Evolutionary conservation across 2,888 invertebrate species (phyloP).

Genomic region (Sympetrum striolatum): DNA sequence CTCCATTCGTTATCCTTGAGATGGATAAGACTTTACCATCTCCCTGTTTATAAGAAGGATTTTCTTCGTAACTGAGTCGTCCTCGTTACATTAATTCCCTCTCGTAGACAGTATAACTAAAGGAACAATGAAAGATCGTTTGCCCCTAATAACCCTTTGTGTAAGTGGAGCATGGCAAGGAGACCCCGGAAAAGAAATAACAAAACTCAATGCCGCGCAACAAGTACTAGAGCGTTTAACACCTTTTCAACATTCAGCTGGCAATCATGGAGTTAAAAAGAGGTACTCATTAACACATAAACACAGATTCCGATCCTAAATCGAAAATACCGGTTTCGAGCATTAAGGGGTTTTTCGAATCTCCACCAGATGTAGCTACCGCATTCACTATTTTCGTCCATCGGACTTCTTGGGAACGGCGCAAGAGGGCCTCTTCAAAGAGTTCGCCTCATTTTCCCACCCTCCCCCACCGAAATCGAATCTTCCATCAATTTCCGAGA

Average conservation of each 20-base stretch:
- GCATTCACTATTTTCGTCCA: background rate
- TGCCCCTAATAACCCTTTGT: background rate
- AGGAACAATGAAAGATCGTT: no score
- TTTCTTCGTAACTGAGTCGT: no score
- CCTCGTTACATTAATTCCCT: no score
- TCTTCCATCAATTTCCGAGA: background rate
- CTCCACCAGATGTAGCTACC: background rate
- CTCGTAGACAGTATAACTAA: no score
- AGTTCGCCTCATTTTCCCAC: background rate
- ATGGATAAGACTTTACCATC: no score
- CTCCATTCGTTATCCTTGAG: no score
- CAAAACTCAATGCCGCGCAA: background rate
- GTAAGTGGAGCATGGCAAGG: background rate
- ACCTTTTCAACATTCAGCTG: no score
- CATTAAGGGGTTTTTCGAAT: background rate
- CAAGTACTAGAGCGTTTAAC: background rate
- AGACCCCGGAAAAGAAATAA: background rate
- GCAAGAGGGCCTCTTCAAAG: background rate
- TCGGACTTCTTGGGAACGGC: background rate
- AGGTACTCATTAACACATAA: background rate
- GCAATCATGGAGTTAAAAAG: background rate
- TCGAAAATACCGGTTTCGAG: constrained; percentile 41
- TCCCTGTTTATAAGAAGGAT: no score
- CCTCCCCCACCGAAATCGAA: background rate
- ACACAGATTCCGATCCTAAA: constrained; percentile 26